A percentile compares a stretch with the other conserved stretches of the same genome.
Conservation (phyloP, 2,888 invertebrate species). For the Drosophila leonis region DNA sequence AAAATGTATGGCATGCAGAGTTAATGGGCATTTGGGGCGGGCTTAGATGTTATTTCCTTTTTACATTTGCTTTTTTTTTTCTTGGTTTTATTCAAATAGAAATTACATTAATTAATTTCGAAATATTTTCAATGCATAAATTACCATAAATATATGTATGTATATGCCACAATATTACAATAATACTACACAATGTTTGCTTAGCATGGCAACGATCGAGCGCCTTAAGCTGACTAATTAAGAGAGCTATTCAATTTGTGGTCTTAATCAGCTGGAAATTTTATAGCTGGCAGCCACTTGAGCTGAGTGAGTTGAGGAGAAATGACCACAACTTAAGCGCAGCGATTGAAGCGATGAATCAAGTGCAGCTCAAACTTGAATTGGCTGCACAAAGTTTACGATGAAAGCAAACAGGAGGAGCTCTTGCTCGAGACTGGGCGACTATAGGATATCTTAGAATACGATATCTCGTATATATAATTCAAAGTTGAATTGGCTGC, state of each 20-base stretch:
- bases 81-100: conserved; percentile 49
- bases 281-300: not conserved
- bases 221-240: conserved; percentile 38
- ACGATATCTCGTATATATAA: too few relatives aligned
- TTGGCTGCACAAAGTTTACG: conserved; percentile 9
- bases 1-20: conserved; percentile 65
- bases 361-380: conserved; percentile 22
- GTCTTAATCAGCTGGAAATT: conserved; percentile 25
- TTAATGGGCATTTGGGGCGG: conserved; percentile 35
- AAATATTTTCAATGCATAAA: conserved; percentile 72
- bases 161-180: conserved; percentile 14
- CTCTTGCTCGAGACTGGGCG: not conserved
- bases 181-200: not conserved
- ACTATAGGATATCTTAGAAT: not conserved
- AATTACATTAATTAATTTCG: conserved; percentile 74
- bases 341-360: conserved; percentile 24
- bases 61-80: conserved; percentile 17
- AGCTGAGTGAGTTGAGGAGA: not conserved
- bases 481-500: not conserved
- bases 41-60: conserved; percentile 6
- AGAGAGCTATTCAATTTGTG: conserved; percentile 34
- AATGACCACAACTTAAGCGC: conserved; percentile 11
- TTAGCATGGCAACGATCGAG: not conserved
- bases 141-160: conserved; percentile 47
- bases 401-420: not conserved